Conservation (phyloP, 2,113 vertebrate genomes). For the Noturus placidus region DNA sequence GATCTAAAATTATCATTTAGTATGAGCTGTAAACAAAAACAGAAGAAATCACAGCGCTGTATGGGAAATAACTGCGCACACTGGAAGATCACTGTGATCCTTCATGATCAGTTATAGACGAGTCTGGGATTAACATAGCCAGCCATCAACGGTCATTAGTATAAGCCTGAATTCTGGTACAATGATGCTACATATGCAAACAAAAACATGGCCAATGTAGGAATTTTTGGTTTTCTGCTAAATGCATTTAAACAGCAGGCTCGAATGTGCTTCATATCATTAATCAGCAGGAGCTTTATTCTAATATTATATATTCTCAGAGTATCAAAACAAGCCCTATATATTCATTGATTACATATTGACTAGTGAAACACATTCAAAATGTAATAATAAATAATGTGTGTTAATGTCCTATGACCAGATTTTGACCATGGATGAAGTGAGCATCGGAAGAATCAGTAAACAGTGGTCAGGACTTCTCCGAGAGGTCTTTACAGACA, state of each 20-base stretch:
- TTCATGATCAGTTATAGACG: background rate
- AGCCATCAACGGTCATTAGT: background rate
- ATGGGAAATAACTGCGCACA: background rate
- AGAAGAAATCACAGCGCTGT: too few species aligned
- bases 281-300: background rate
- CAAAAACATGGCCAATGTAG: background rate
- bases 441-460: constrained; percentile 83
- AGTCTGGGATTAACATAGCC: background rate
- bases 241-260: background rate
- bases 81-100: background rate
- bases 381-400: background rate
- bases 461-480: constrained; percentile 90
- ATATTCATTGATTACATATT: background rate
- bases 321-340: background rate
- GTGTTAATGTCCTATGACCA: constrained; percentile 52
- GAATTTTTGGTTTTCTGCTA: background rate
- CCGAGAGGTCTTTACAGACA: constrained; percentile 82
- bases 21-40: too few species aligned
- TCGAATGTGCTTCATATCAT: background rate
- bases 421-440: constrained; percentile 85
- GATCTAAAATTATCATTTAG: too few species aligned
- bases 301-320: background rate
- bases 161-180: background rate
- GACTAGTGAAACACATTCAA: background rate
- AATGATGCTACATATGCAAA: background rate